Base-by-base conservation (phyloP, 1,140 invertebrate species). In the Trichomalopsis sarcophagae region DNA sequence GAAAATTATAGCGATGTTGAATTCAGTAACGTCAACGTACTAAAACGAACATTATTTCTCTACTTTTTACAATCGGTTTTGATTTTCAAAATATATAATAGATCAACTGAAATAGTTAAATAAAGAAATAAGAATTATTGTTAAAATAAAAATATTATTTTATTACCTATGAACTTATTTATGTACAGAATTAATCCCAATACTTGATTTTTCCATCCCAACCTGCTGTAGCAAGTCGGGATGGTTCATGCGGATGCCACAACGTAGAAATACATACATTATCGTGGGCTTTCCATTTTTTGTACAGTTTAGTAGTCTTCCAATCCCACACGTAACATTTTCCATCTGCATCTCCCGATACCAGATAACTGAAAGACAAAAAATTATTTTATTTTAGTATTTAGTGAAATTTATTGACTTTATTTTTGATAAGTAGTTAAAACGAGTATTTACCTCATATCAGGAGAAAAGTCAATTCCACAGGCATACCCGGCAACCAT, bases 401-500 rank as follows among this genome's bases (percentile, higher is more conserved):
- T 33, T 68, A 10, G 81, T 40, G 30, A 40, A 36, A 47, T 83
- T 33, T 79, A 36, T 79, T 23, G 23, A 40, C 10, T 23, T n/a
- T 44, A 17, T 55, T 14, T 4, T 5, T 75, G 17, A 14, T 69
- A 6, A 69, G 68, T 4, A 13, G 9, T 33, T 47, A 76, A 50
- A 76, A 33, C 6, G 11, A 40, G 0, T 44, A 27, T 82, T 75
- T 93, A 97, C 96, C 97, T 98, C 98, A 99, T 99, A 93, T 99
- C 99, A 0, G 99, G 99, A 0, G 98, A 99, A 92, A 99, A 99
- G 92, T 99, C 99, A 5, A 99, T 94, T 7, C 96, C 96, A 92
- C 99, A 99, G 1, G 99, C 99, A 94, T 99, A 99, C 3, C 99
- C 99, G 50, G 99, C 97, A 30, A 99, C 99, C 98, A 99, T 99